These are phyloP conservation scores for Dioctria rufipes DNA, from an alignment of 2,888 invertebrate species.

Conservation along the genomic window DNA sequence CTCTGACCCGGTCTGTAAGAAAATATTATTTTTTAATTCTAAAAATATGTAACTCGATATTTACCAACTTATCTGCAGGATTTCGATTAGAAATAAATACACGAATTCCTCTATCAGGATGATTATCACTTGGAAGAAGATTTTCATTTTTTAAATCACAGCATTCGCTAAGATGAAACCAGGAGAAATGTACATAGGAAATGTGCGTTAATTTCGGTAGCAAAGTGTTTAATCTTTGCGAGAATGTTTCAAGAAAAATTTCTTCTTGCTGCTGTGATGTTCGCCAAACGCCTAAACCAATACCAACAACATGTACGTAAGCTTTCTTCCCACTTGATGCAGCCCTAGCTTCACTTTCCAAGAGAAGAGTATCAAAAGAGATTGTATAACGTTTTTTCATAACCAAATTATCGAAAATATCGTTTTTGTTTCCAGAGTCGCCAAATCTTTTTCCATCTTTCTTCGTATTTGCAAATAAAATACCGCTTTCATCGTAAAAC, in stretches of 20 bases:
- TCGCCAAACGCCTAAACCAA: slow-evolving; percentile 80
- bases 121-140: slow-evolving; percentile 62
- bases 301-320: slow-evolving; percentile 78
- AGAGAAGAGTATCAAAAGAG: slow-evolving; percentile 75
- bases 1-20: slow-evolving; percentile 63
- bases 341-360: slow-evolving; percentile 77
- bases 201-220: slow-evolving; percentile 73
- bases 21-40: too few relatives aligned
- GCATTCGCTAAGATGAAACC: slow-evolving; percentile 73
- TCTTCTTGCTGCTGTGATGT: slow-evolving; percentile 76
- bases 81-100: slow-evolving; percentile 74
- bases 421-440: slow-evolving; percentile 62
- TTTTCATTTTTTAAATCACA: slow-evolving; percentile 72
- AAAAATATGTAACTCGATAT: neutral
- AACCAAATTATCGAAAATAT: slow-evolving; percentile 68
- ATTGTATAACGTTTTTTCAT: slow-evolving; percentile 72
- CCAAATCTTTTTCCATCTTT: slow-evolving; percentile 36
- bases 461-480: slow-evolving; percentile 52
- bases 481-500: slow-evolving; percentile 62
- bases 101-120: slow-evolving; percentile 72
- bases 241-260: slow-evolving; percentile 77
- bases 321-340: slow-evolving; percentile 72
- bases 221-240: slow-evolving; percentile 75
- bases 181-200: slow-evolving; percentile 79
- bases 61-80: slow-evolving; percentile 73